These are phyloP conservation scores for Ormyrus labotus DNA, from an alignment of 2,888 invertebrate genomes.

Conservation along the genomic window DNA sequence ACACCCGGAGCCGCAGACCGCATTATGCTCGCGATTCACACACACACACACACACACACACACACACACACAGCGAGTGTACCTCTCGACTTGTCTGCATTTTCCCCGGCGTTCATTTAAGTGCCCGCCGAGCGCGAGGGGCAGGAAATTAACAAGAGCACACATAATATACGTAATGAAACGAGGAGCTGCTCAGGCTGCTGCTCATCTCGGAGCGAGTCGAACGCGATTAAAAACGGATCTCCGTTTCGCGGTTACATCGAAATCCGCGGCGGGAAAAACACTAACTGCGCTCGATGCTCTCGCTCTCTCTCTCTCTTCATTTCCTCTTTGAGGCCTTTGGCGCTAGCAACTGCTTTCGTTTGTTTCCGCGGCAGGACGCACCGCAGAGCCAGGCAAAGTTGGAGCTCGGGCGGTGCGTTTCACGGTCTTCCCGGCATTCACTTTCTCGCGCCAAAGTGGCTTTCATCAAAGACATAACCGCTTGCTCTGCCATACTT, in stretches of 20 bases:
- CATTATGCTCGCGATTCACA: background rate
- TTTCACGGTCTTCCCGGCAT: slow-evolving; percentile 11
- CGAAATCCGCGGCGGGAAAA: background rate
- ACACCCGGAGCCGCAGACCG: background rate
- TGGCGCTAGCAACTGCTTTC: slow-evolving; percentile 1
- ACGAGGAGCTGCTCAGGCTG: background rate
- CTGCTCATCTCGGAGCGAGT: background rate
- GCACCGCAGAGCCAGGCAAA: too few species aligned
- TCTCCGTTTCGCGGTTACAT: background rate
- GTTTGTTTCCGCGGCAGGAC: background rate
- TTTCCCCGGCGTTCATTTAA: slow-evolving; percentile 4
- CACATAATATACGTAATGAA: background rate
- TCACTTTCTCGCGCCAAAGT: slow-evolving; percentile 13
- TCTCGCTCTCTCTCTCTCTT: background rate
- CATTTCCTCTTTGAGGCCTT: slow-evolving; percentile 27
- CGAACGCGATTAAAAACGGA: background rate
- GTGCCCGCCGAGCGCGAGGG: background rate
- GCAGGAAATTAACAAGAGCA: slow-evolving; percentile 11
- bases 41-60: too few species aligned
- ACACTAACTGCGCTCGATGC: background rate
- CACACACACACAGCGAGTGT: background rate
- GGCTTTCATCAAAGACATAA: slow-evolving; percentile 31
- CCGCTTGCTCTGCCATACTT: slow-evolving; percentile 6
- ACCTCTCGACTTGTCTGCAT: background rate
- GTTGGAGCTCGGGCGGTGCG: background rate